Base-by-base conservation (phyloP, 92 coral and sea anemone species). In the Palythoa grandis region DNA sequence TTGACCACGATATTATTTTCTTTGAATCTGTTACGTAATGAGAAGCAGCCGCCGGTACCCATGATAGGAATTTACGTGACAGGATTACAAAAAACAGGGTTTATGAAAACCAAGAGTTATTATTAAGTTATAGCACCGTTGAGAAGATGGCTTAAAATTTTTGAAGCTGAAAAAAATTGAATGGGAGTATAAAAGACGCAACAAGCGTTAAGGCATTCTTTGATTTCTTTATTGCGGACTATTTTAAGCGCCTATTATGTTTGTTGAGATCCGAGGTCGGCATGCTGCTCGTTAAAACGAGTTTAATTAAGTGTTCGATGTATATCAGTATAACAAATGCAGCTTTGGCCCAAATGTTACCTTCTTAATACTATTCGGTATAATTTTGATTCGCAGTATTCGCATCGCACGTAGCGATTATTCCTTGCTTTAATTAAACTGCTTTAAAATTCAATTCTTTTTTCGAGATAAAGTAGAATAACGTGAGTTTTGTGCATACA, bases 181-280 rank as follows among this genome's bases (percentile, higher is more conserved):
- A 16, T 5, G 13, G 19, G 13, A 61, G 68, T 5, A n/a, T n/a
- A 16, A 52, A 52, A 52, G 54, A 52, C 54, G 54, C 54, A 52
- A 11, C 54, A 52, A 6, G 7, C 54, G 68, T 61, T 61, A 13
- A 13, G 19, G 19, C 68, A 61, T 8, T 61, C 68, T 61, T 61
- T 61, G 68, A 61, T 61, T 61, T 61, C 68, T 61, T 13, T 11
- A 4, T 66, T 66, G 71, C 71, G 7, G 71, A 66, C 71, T 66
- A 24, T 66, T 2, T 66, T 20, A 11, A 66, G 71, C 71, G 71
- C 71, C 71, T 66, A 66, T 66, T 66, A 66, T 66, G 71, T 66
- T 66, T 57, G 63, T 57, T 3, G 71, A 66, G 71, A 66, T 61
- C 68, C 68, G 68, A 61, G 0, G 8, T 66, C 71, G 71, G 71